Base-by-base conservation (phyloP, 1,140 invertebrate species). In the Drosophila sp. region DNA sequence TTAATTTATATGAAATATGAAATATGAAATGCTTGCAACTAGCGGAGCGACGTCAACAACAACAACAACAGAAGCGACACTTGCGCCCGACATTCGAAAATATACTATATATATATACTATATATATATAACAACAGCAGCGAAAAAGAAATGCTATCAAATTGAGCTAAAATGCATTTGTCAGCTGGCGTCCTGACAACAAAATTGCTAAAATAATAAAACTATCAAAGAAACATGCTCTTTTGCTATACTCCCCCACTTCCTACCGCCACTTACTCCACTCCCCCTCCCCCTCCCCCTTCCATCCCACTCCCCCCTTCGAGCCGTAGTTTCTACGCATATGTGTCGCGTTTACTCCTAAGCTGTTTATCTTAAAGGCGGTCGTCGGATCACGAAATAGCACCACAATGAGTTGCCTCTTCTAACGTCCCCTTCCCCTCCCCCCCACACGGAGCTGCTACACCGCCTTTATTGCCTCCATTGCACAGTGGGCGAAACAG, bases 1-100 rank as follows among this genome's bases (percentile, higher is more conserved):
- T 87, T 86, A 86, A 86, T 86, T 87, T 86, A 78, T 87, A 87
- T 87, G 83, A 86, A 89, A 86, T 87, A 87, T 87, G 83, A 86
- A 89, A 86, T 82, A 87, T 78, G 78, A 78, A 75, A 78, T 54
- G 27, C 48, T 51, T 25, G 36, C 25, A 14, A 59, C 40, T n/a
- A n/a, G n/a, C n/a, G n/a, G n/a, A n/a, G n/a, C n/a, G 21, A 34
- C 40, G 1, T 11, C 21, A 21, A 11, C 43, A 25, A n/a, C 16
- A 58, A 59, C 61, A 61, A 54, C 57, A 78, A 41, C 32, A 11
- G 48, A 34, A 14, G 36, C 8, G 14, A 53, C 3, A 41, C 38
- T n/a, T 64, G 14, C 18, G 13, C 4, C 11, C 3, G 9, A 4
- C 36, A 13, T 25, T 27, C 9, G 57, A 34, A 6, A 13, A n/a